A percentile compares a stretch with the other conserved stretches of the same genome.
Evolutionary conservation across 2,113 vertebrate species (phyloP).

Genomic region (Etia nguti): DNA sequence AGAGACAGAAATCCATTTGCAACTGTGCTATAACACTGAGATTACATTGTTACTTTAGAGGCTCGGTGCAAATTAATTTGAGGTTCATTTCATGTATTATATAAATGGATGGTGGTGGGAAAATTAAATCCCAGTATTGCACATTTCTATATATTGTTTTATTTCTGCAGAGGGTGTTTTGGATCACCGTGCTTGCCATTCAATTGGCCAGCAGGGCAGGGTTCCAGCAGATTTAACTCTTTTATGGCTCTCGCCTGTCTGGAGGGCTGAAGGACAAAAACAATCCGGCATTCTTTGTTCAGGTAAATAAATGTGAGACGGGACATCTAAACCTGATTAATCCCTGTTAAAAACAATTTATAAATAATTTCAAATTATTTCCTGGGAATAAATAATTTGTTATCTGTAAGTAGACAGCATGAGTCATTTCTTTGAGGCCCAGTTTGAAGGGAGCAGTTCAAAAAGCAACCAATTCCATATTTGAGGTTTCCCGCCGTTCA

Average conservation of each 20-base stretch:
- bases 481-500: background rate
- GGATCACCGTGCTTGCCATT: conserved; percentile 58
- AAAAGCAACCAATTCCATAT: background rate
- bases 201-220: conserved; percentile 59
- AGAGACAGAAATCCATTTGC: conserved; percentile 81
- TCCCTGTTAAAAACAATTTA: background rate
- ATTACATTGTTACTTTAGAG: conserved; percentile 80
- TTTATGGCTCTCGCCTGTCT: conserved; percentile 45
- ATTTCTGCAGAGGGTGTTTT: conserved; percentile 71
- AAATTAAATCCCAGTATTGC: conserved; percentile 76
- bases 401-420: background rate
- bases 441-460: background rate
- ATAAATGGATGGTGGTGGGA: conserved; percentile 75
- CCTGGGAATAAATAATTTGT: background rate
- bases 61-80: conserved; percentile 77
- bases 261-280: conserved; percentile 40
- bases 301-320: background rate
- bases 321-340: background rate
- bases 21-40: conserved; percentile 76
- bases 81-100: conserved; percentile 78
- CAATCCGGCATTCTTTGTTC: background rate
- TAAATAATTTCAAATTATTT: background rate
- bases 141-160: conserved; percentile 78
- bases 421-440: background rate
- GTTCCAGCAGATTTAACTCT: conserved; percentile 60